A percentile compares a stretch with the other conserved stretches of the same genome.
phyloP scores from a whole-genome alignment of 2,113 vertebrate genomes.

The Nerophis ophidion region DNA sequence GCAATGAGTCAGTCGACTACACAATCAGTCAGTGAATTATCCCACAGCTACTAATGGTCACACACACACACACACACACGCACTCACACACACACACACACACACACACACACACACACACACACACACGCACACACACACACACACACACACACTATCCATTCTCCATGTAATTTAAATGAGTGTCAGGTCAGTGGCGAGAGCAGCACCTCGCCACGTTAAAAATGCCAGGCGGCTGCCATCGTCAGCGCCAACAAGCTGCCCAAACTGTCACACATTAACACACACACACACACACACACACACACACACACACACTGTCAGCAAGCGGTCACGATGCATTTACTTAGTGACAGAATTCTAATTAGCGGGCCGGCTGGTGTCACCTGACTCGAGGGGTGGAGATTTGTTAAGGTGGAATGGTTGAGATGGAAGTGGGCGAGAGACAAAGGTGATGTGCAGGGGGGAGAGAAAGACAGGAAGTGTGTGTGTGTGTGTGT shows the following conservation, averaged over 20 bases:
- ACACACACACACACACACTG: conserved; percentile 34
- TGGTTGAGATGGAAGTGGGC: conserved; percentile 40
- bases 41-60: conserved; percentile 73
- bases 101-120: conserved; percentile 72
- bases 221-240: conserved; percentile 97
- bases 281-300: conserved; percentile 70
- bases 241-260: conserved; percentile 84
- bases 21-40: conserved; percentile 75
- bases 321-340: conserved; percentile 96
- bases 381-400: conserved; percentile 72
- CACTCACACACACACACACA: too few species aligned
- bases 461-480: conserved; percentile 7
- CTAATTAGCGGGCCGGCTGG: conserved; percentile 96
- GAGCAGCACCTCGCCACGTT: conserved; percentile 82
- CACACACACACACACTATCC: conserved; percentile 47
- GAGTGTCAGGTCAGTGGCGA: conserved; percentile 80
- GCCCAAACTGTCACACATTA: conserved; percentile 80
- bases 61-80: too few species aligned
- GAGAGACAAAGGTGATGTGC: conserved; percentile 14
- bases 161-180: conserved; percentile 75
- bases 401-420: conserved; percentile 50
- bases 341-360: conserved; percentile 99
- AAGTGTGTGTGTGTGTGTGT: conserved; percentile 8
- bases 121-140: conserved; percentile 43
- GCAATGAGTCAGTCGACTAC: conserved; percentile 67